A percentile compares a stretch with the other conserved stretches of the same genome.
Evolutionary conservation across 2,113 vertebrate genomes (phyloP).

Genomic region (Macquaria australasica): DNA sequence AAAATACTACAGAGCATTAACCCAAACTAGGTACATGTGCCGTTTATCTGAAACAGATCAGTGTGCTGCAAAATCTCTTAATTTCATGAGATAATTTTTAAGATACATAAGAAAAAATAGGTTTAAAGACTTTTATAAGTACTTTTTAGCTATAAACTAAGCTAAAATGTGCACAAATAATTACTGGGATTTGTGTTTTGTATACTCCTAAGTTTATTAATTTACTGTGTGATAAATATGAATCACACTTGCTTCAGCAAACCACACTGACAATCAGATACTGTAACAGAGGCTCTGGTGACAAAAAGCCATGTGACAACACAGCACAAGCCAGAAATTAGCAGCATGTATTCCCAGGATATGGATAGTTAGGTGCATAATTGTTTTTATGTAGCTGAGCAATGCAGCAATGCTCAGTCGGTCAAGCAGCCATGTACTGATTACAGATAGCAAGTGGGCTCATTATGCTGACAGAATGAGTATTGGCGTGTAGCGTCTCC

Average conservation of each 20-base stretch:
- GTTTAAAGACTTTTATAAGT: background rate
- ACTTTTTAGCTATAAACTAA: background rate
- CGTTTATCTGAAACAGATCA: background rate
- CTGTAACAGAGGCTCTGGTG: background rate
- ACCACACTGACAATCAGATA: constrained; percentile 8
- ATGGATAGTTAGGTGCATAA: constrained; percentile 33
- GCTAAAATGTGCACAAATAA: background rate
- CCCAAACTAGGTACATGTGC: background rate
- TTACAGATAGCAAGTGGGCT: constrained; percentile 18
- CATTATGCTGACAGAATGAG: constrained; percentile 41
- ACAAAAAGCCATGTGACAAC: background rate
- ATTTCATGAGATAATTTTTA: background rate
- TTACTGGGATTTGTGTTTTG: background rate
- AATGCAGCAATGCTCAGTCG: constrained; percentile 11
- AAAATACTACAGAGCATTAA: background rate
- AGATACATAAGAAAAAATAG: background rate
- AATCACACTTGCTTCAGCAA: constrained; percentile 3
- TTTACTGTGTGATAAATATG: background rate
- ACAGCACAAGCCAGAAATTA: constrained; percentile 21
- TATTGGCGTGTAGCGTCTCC: constrained; percentile 21
- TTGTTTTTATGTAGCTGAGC: constrained; percentile 37
- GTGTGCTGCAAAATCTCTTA: background rate
- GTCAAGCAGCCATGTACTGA: constrained; percentile 26
- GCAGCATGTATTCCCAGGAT: constrained; percentile 25
- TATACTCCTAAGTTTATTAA: background rate